Conservation (phyloP, 2,113 vertebrate species). For the Rhadina sibilatrix region DNA sequence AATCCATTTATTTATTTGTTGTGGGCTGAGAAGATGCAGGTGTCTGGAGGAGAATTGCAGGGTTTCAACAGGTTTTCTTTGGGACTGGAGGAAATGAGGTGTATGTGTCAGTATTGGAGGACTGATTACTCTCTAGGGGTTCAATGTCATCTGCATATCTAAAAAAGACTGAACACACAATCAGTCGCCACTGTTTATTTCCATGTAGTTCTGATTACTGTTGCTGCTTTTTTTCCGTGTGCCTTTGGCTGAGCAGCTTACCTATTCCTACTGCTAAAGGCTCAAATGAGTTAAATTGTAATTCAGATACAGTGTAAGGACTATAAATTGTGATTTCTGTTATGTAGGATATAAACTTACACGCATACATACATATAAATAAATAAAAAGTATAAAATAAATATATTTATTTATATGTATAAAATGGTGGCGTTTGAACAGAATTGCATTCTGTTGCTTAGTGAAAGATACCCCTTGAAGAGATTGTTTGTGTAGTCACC, state of each 20-base stretch:
- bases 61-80: background rate
- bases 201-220: background rate
- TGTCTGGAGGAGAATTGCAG: background rate
- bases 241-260: background rate
- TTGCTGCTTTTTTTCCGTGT: background rate
- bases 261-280: background rate
- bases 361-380: background rate
- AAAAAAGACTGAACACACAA: background rate
- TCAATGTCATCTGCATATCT: background rate
- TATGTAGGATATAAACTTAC: background rate
- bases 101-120: background rate
- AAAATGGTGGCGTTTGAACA: background rate
- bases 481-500: background rate
- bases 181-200: background rate
- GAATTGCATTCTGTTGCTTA: background rate
- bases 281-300: background rate
- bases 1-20: background rate
- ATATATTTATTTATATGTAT: background rate
- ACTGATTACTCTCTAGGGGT: background rate
- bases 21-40: background rate
- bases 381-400: background rate
- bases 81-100: background rate
- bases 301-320: background rate
- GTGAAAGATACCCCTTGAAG: background rate
- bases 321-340: background rate